Evolutionary conservation across 2,888 invertebrate genomes (phyloP).

Genomic region (Pandemis corylana): DNA sequence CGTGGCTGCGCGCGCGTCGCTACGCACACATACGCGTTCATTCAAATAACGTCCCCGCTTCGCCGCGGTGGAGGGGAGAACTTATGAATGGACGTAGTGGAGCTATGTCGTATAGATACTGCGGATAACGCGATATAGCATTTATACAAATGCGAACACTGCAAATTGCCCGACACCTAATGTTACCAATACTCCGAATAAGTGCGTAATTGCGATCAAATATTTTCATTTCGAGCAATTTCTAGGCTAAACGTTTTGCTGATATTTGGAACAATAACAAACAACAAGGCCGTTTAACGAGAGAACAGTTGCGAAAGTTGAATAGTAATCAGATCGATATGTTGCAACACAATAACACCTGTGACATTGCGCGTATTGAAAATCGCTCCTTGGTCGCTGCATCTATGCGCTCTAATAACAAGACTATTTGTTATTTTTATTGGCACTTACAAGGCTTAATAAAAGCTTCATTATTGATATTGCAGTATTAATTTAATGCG

Average conservation of each 20-base stretch:
- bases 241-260: conserved; percentile 47
- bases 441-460: conserved; percentile 8
- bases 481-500: conserved; percentile 35
- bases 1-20: conserved; percentile 72
- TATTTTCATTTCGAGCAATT: conserved; percentile 52
- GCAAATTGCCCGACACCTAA: conserved; percentile 30
- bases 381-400: conserved; percentile 6
- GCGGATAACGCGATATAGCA: conserved; percentile 75
- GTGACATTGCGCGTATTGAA: not conserved
- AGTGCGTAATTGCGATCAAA: conserved; percentile 20
- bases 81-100: conserved; percentile 85
- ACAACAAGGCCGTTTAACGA: conserved; percentile 49
- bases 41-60: conserved; percentile 62
- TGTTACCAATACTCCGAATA: conserved; percentile 36
- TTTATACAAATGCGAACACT: conserved; percentile 69
- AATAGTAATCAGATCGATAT: conserved; percentile 30
- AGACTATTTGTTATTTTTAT: not conserved
- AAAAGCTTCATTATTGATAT: conserved; percentile 19
- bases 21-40: conserved; percentile 71
- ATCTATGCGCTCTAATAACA: not conserved
- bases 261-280: conserved; percentile 52
- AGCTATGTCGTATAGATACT: conserved; percentile 72
- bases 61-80: conserved; percentile 65
- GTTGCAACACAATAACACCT: conserved; percentile 19
- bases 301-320: conserved; percentile 43